Conservation (phyloP, 2,113 vertebrate species). For the Mus musculus region GRCm39 chr1:166583001-166583500, state of each 20-base stretch:
- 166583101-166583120: not conserved
- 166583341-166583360: too few species aligned
- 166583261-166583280: not conserved
- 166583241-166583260: not conserved
- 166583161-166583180: not conserved
- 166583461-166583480: too few species aligned
- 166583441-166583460: too few species aligned
- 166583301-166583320: not conserved
- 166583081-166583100: not conserved
- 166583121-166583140: not conserved
- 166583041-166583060: not conserved
- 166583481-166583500: too few species aligned
- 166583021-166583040: not conserved
- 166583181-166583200: not conserved
- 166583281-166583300: not conserved
- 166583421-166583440: too few species aligned
- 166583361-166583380: too few species aligned
- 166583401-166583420: too few species aligned
- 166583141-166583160: not conserved
- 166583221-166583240: not conserved
- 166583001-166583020: not conserved
- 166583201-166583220: not conserved
- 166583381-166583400: too few species aligned
- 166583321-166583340: not conserved
- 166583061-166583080: not conserved